These are phyloP conservation scores for Caenorhabditis remanei DNA, from an alignment of 1,140 invertebrate genomes.

Conservation along the genomic window DNA sequence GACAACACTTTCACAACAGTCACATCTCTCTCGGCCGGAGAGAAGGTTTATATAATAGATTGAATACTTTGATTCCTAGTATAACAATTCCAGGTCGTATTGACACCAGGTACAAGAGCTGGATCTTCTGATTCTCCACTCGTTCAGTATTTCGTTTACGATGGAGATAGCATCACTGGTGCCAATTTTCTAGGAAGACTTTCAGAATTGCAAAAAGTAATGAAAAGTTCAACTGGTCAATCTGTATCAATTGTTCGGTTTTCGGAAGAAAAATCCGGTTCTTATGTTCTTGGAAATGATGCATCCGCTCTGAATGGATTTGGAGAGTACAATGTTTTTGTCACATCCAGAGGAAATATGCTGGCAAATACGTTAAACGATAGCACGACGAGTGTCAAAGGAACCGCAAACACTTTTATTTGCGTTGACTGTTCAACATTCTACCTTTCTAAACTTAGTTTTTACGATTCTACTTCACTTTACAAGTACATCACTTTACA, in stretches of 20 bases:
- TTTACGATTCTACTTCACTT: not conserved
- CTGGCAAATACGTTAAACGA: too few relatives aligned
- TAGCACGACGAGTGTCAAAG: not conserved
- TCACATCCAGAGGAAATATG: not conserved
- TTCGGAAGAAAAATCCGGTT: not conserved
- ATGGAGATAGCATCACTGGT: conserved; percentile 19
- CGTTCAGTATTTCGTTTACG: not conserved
- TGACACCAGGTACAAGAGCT: not conserved
- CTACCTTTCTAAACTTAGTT: not conserved
- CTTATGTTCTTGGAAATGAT: conserved; percentile 8
- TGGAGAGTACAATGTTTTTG: not conserved
- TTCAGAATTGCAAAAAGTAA: not conserved
- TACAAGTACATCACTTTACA: conserved; percentile 19
- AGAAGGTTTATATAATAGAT: not conserved
- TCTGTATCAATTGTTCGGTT: not conserved
- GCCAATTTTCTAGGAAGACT: not conserved
- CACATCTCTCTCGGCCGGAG: not conserved
- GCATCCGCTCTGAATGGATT: conserved; percentile 6
- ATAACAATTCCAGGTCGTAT: too few relatives aligned
- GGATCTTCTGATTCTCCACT: not conserved
- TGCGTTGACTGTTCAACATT: not conserved
- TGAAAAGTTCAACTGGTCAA: not conserved
- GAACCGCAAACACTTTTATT: not conserved
- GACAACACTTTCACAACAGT: not conserved
- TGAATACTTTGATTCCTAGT: not conserved